Evolutionary conservation across 1,140 invertebrate species (phyloP).

Genomic region (Lepidostoma basale): DNA sequence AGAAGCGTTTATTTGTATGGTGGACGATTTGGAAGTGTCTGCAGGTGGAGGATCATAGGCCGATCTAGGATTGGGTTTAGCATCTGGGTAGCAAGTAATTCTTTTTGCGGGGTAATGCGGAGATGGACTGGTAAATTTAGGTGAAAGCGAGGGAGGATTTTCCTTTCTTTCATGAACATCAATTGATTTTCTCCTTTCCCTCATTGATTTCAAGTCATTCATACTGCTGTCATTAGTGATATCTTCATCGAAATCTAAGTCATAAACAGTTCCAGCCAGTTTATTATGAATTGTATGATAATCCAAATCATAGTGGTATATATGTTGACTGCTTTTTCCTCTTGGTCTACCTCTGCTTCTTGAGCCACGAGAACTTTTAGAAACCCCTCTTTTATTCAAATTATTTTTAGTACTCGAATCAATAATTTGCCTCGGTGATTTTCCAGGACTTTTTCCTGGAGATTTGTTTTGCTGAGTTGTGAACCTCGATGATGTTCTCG

Average conservation of each 20-base stretch:
- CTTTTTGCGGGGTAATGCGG: slow-evolving; percentile 50
- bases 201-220: slow-evolving; percentile 78
- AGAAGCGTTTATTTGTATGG: slow-evolving; percentile 29
- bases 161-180: slow-evolving; percentile 73
- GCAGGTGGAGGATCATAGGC: slow-evolving; percentile 34
- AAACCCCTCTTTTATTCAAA: slow-evolving; percentile 58
- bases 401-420: slow-evolving; percentile 49
- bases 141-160: slow-evolving; percentile 62
- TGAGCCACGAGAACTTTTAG: slow-evolving; percentile 60
- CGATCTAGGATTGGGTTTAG: too few relatives aligned
- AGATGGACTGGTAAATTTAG: slow-evolving; percentile 60
- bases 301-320: slow-evolving; percentile 43
- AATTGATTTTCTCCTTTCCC: slow-evolving; percentile 78
- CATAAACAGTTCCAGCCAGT: slow-evolving; percentile 84
- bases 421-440: slow-evolving; percentile 71
- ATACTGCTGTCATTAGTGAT: slow-evolving; percentile 75
- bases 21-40: slow-evolving; percentile 29
- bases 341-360: slow-evolving; percentile 72
- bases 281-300: slow-evolving; percentile 71
- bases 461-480: slow-evolving; percentile 67
- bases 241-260: slow-evolving; percentile 86
- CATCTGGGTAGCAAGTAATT: slow-evolving; percentile 50
- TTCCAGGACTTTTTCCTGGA: slow-evolving; percentile 75
- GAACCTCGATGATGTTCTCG: slow-evolving; percentile 67
- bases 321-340: slow-evolving; percentile 65